Base-by-base conservation (phyloP, 2,888 invertebrate genomes). In the Synanthedon tipuliformis region DNA sequence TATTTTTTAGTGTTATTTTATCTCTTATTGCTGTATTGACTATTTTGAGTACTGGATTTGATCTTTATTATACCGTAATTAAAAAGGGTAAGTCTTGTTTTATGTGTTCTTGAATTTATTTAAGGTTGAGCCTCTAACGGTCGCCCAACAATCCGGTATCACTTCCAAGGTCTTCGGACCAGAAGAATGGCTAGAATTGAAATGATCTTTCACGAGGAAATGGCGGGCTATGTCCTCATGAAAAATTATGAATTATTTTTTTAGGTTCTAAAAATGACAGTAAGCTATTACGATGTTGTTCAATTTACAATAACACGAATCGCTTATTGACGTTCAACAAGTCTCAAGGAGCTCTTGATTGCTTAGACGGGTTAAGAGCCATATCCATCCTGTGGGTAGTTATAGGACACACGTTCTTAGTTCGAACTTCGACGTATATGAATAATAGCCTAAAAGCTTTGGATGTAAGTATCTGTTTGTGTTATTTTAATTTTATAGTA, bases 341-440 rank as follows among this genome's bases (percentile, higher is more conserved):
- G 12, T 18, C 50, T 16, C 53, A 52, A 10, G 54, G 53, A 1
- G 49, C 55, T 8, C 50, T 59, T 4, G 53, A 52, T 12, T 75
- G 74, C 61, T 59, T 77, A 15, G 62, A 71, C 57, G 76, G 75
- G 1, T 61, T 77, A 5, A 60, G 71, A 53, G 59, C 66, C 8
- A 59, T 75, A 1, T 73, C 69, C 48, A 71, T 72, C 59, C 59
- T 71, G 56, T 77, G 75, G 78, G 64, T 78, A 12, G 51, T 59
- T 8, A 40, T 59, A 7, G 57, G 57, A n/a, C 57, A 57, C 52
- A 51, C 55, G 1, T 50, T 56, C 23, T 8, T 51, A 2, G 50
- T 16, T 12, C 23, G 15, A 13, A 45, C 45, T 7, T 45, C 45
- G 15, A 53, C 48, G 10, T 48, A 51, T 10, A n/a, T 54, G 10